phyloP scores from a whole-genome alignment of 2,113 vertebrate species.

The Anhinga rufa region DNA sequence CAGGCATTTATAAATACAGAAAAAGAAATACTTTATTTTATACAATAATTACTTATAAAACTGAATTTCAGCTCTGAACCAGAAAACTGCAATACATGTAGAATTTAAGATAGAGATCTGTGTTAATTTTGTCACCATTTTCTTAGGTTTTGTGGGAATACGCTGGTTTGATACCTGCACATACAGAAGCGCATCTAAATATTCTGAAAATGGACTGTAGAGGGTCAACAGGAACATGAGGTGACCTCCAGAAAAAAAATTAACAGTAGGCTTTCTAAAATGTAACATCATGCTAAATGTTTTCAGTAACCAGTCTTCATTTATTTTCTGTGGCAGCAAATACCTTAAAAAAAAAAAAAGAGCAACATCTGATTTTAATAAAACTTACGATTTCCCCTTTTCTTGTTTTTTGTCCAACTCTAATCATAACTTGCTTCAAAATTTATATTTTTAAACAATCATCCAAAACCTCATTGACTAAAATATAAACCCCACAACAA shows the following conservation, averaged over 20 bases:
- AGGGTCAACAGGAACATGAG: neutral
- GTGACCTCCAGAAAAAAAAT: neutral
- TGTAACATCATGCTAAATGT: neutral
- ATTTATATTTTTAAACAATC: conserved; percentile 67
- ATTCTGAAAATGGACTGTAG: neutral
- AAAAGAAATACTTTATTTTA: neutral
- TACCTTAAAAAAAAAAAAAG: neutral
- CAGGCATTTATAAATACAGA: neutral
- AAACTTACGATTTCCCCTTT: conserved; percentile 50
- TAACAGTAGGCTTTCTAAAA: neutral
- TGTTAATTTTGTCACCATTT: neutral
- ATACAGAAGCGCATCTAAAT: neutral
- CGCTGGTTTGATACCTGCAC: neutral
- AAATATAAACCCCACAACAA: conserved; percentile 66
- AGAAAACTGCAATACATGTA: neutral
- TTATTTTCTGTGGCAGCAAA: neutral
- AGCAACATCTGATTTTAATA: conserved; percentile 65
- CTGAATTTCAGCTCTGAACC: neutral
- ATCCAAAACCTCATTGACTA: conserved; percentile 64
- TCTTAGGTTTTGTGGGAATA: neutral
- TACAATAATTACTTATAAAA: neutral
- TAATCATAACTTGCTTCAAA: conserved; percentile 66
- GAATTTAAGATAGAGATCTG: neutral
- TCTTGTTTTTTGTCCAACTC: conserved; percentile 64
- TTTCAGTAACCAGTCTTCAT: neutral